Evolutionary conservation across 2,113 vertebrate species (phyloP), one percentile per base, ranked within the genome.

Genomic region (Patagioenas fasciata): DNA sequence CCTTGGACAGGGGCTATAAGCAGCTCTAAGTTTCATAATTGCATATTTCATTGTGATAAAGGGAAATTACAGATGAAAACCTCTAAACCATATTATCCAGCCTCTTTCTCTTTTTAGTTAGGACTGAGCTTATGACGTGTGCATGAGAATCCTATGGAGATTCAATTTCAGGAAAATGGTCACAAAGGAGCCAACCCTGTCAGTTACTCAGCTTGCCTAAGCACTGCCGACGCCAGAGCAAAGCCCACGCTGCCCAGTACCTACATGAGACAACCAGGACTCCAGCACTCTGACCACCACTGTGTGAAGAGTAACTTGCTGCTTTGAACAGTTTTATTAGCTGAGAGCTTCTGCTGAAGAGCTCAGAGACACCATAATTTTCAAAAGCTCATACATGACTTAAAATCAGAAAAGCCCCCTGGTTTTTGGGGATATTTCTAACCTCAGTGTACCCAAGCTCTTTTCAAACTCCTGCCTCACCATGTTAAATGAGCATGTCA

Each of bases 21-120:
- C 40, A 85, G n/a, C 24, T 21, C 57, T 34, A 25, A 20, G 17
- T 40, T 86, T 67, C 67, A 86, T 38, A 47, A 7, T 79, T 96
- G 4, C 47, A 31, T 74, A 73, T 86, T 93, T 90, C 54, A 80
- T 32, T 82, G 51, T 74, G 69, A 96, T 74, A 91, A 79, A 91
- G 81, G 9, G 26, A 94, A 81, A 80, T 42, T 66, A 57, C 36
- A 89, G n/a, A 58, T 61, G 40, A 74, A 89, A 89, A 44, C 12
- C 12, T 69, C 70, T 13, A 69, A 57, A 71, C 3, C 23, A 54
- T 51, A 51, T 23, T 78, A 80, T 31, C 32, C 32, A 65, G 5
- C 5, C 32, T 66, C 77, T 83, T 21, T 36, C 42, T 66, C 42
- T 85, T 44, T 84, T 80, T 62, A 92, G 40, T 51, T 58, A 51